phyloP scores from a whole-genome alignment of 2,113 vertebrate genomes.

The Sakesphorus luctuosus region DNA sequence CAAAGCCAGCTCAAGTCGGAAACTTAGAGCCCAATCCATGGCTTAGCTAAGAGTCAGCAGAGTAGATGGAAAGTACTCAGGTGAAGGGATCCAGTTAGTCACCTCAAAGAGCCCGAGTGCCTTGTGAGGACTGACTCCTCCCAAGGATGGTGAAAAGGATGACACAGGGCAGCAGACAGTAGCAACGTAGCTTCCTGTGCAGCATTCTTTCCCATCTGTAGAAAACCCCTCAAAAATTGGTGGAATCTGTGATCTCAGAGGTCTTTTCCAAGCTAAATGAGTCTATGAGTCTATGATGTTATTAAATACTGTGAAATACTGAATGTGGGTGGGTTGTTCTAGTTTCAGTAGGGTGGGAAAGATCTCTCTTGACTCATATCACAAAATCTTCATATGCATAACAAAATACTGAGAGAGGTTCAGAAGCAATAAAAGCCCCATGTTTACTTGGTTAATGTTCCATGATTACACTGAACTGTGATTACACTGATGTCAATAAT shows the following conservation, averaged over 20 bases:
- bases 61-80: background rate
- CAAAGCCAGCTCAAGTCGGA: background rate
- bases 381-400: background rate
- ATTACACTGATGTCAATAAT: background rate
- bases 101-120: background rate
- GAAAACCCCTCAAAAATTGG: background rate
- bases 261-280: background rate
- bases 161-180: background rate
- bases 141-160: background rate
- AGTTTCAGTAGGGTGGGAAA: background rate
- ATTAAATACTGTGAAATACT: background rate
- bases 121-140: background rate
- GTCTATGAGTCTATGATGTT: background rate
- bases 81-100: background rate
- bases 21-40: background rate
- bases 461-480: too few relatives aligned
- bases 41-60: background rate
- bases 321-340: accelerated
- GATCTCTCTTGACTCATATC: background rate
- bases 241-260: background rate
- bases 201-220: background rate
- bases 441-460: too few relatives aligned
- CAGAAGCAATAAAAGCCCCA: background rate
- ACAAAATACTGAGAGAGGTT: background rate
- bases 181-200: background rate